These are phyloP conservation scores for Cyrtonyx montezumae DNA, from an alignment of 2,113 vertebrate genomes.

Conservation along the genomic window DNA sequence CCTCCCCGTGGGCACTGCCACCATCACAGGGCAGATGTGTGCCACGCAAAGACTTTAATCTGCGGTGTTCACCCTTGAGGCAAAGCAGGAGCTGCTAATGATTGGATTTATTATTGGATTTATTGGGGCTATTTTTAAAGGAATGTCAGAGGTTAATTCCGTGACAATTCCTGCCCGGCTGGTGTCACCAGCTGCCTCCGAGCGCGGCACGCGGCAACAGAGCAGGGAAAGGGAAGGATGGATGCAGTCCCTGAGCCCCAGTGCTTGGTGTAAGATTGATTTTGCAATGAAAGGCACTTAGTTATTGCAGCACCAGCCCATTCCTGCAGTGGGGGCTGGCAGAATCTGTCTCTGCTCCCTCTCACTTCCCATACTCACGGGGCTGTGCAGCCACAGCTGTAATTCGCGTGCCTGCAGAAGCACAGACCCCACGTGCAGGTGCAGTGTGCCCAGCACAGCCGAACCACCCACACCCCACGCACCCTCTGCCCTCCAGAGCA, in stretches of 20 bases:
- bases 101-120: slow-evolving; percentile 78
- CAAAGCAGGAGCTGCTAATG: slow-evolving; percentile 70
- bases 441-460: background rate
- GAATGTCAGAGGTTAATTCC: slow-evolving; percentile 80
- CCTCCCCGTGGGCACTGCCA: no score
- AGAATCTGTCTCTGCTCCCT: background rate
- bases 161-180: slow-evolving; percentile 65
- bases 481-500: background rate
- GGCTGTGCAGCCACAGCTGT: fast-evolving
- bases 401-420: background rate
- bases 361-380: background rate
- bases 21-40: background rate
- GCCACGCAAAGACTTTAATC: slow-evolving; percentile 15
- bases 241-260: background rate
- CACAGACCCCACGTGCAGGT: background rate
- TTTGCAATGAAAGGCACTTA: background rate
- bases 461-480: no score
- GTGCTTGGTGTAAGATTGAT: background rate
- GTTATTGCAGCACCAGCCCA: background rate
- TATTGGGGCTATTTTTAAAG: slow-evolving; percentile 77
- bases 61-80: slow-evolving; percentile 29
- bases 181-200: slow-evolving; percentile 32
- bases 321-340: background rate
- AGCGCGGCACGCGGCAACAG: background rate
- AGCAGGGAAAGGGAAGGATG: background rate